phyloP scores from a whole-genome alignment of 1,140 invertebrate genomes.

The Pseudomyrmex flavicornis region DNA sequence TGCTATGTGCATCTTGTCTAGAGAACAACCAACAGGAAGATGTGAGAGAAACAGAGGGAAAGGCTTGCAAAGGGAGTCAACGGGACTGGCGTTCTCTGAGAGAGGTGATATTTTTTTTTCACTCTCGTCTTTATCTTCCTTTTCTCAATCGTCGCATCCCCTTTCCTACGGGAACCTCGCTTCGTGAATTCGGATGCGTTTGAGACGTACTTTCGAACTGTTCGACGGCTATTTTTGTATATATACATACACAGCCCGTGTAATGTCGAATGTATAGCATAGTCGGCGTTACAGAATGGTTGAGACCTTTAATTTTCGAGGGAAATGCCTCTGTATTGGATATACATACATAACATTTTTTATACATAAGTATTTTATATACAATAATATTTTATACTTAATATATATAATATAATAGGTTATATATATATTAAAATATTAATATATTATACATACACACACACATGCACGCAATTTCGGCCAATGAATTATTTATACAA shows the following conservation, averaged over 20 bases:
- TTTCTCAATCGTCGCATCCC: not conserved
- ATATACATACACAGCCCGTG: constrained; percentile 70
- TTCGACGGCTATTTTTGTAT: constrained; percentile 74
- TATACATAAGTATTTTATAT: no score
- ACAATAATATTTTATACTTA: no score
- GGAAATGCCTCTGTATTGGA: not conserved
- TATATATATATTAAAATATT: no score
- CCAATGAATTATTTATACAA: no score
- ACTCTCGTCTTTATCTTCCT: constrained; percentile 7
- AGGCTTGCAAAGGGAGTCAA: constrained; percentile 26
- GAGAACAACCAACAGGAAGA: constrained; percentile 60
- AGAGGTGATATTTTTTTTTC: constrained; percentile 23
- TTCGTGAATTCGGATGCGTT: constrained; percentile 64
- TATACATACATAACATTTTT: no score
- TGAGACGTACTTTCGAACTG: constrained; percentile 56
- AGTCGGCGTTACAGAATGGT: constrained; percentile 16
- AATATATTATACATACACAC: no score
- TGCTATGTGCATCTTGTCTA: constrained; percentile 71
- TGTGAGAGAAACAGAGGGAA: constrained; percentile 25
- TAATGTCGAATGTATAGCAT: constrained; percentile 77
- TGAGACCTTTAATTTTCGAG: not conserved
- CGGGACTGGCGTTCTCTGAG: constrained; percentile 22
- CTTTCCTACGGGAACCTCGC: constrained; percentile 22
- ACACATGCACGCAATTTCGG: no score
- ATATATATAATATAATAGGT: no score